These are phyloP conservation scores for Dichetophora obliterata DNA, from an alignment of 2,888 invertebrate species.

Conservation along the genomic window DNA sequence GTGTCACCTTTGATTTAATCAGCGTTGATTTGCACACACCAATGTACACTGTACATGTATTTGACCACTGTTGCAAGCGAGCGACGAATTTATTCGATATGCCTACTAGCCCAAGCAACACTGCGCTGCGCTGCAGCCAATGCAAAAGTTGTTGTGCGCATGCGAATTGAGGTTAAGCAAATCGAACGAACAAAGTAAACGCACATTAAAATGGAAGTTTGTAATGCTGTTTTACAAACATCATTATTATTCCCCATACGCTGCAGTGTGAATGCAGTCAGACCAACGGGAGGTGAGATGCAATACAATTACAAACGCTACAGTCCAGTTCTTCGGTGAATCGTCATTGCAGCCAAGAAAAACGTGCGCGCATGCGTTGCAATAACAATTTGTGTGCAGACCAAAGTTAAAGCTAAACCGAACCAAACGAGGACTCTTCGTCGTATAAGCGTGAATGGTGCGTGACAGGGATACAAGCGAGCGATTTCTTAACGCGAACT, in stretches of 20 bases:
- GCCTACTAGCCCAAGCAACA: neutral
- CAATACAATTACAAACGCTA: neutral
- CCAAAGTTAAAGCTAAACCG: neutral
- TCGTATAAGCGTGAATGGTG: constrained; percentile 9
- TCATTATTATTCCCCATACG: constrained; percentile 27
- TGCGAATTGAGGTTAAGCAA: constrained; percentile 63
- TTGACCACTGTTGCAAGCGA: neutral
- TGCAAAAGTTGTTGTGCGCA: constrained; percentile 42
- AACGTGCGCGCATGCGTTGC: constrained; percentile 57
- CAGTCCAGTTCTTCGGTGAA: neutral
- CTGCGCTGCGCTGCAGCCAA: neutral
- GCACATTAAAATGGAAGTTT: constrained; percentile 23
- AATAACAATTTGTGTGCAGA: constrained; percentile 5
- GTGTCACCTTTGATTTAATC: constrained; percentile 36
- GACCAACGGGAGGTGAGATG: constrained; percentile 41
- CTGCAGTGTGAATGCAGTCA: neutral
- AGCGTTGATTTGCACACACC: neutral
- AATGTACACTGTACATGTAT: neutral
- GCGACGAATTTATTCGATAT: neutral
- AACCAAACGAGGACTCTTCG: constrained; percentile 39
- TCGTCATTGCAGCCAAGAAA: constrained; percentile 51
- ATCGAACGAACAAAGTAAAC: constrained; percentile 28
- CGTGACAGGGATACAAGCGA: constrained; percentile 43
- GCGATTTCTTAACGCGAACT: neutral
- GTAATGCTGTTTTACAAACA: neutral